These are phyloP conservation scores for Mirza zaza DNA, from an alignment of 2,113 vertebrate species.

Conservation along the genomic window DNA sequence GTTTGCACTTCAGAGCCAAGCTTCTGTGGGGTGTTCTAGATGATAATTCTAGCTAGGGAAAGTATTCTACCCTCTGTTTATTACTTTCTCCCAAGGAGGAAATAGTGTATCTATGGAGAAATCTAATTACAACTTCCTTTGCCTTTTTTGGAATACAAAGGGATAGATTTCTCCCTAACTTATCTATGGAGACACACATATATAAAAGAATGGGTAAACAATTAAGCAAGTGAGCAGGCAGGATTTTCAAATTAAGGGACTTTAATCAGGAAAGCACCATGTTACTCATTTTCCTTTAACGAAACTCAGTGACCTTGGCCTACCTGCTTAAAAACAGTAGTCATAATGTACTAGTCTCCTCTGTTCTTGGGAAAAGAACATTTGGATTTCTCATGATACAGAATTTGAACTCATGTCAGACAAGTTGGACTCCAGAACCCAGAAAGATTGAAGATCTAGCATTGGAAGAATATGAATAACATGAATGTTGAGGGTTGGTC, in stretches of 20 bases:
- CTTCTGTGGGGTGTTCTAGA: not conserved
- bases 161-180: constrained; percentile 20
- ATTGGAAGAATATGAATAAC: not conserved
- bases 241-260: not conserved
- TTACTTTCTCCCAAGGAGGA: not conserved
- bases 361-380: not conserved
- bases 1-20: not conserved
- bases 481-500: not conserved
- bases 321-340: not conserved
- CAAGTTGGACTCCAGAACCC: not conserved
- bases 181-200: not conserved
- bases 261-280: not conserved
- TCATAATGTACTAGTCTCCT: constrained; percentile 10
- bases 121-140: not conserved
- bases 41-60: constrained; percentile 12
- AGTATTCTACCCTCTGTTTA: not conserved
- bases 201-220: not conserved
- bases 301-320: not conserved
- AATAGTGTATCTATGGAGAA: not conserved
- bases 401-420: not conserved
- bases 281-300: constrained; percentile 29
- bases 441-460: not conserved
- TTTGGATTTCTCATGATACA: not conserved
- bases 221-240: constrained; percentile 10
- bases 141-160: constrained; percentile 33